phyloP scores from a whole-genome alignment of 1,140 invertebrate species.

The Sycophila sp. region DNA sequence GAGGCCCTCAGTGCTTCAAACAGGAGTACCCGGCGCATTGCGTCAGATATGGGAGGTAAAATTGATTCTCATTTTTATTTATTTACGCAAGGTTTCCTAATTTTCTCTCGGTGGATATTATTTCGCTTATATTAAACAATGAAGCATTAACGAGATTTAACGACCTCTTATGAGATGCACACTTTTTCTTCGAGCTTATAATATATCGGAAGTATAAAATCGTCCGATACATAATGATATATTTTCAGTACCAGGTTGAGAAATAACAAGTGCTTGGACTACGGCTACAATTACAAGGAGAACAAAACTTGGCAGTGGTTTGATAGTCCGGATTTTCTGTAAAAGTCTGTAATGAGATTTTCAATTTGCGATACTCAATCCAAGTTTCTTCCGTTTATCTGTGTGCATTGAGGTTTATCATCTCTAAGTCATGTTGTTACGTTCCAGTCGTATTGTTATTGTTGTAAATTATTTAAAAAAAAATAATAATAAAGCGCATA shows the following conservation, averaged over 20 bases:
- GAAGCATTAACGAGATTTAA: no score
- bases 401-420: background rate
- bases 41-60: conserved; percentile 61
- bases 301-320: conserved; percentile 70
- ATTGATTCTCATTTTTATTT: background rate
- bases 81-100: background rate
- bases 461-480: background rate
- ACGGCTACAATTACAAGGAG: conserved; percentile 62
- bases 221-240: no score
- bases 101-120: background rate
- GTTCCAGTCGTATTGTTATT: background rate
- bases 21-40: conserved; percentile 66
- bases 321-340: conserved; percentile 65
- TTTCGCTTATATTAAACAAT: background rate
- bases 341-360: background rate
- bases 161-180: no score
- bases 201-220: no score
- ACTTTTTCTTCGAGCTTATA: no score
- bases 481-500: no score
- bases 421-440: background rate
- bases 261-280: conserved; percentile 64
- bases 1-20: conserved; percentile 68
- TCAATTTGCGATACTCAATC: background rate
- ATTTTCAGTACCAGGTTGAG: conserved; percentile 62
- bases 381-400: background rate